phyloP scores from a whole-genome alignment of 2,888 invertebrate species.

The Phyllotreta striolata region DNA sequence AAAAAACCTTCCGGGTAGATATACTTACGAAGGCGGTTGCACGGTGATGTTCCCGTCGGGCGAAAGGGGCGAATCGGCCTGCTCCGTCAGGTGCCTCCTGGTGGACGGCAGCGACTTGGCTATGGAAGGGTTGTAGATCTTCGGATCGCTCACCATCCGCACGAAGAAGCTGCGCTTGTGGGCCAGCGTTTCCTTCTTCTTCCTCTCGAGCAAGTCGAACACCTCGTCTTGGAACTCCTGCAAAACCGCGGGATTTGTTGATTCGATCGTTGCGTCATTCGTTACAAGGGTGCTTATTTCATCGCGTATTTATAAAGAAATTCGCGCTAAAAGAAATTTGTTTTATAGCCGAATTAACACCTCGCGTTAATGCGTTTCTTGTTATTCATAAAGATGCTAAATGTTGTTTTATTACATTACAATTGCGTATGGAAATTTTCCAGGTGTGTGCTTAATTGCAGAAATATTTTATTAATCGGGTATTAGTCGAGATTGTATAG shows the following conservation, averaged over 20 bases:
- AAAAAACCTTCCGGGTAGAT: constrained; percentile 7
- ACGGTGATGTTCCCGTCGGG: constrained; percentile 61
- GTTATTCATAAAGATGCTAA: no score
- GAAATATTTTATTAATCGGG: no score
- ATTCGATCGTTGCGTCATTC: no score
- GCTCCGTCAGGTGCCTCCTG: constrained; percentile 65
- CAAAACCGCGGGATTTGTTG: constrained; percentile 12
- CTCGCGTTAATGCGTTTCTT: no score
- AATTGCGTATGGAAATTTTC: no score
- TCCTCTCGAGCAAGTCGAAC: constrained; percentile 76
- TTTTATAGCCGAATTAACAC: no score
- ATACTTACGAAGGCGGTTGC: constrained; percentile 60
- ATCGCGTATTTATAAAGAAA: no score
- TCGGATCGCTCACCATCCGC: constrained; percentile 97
- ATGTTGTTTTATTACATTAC: no score
- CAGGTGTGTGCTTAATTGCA: no score
- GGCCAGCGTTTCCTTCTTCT: constrained; percentile 81
- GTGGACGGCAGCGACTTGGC: constrained; percentile 75
- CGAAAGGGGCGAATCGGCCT: constrained; percentile 55
- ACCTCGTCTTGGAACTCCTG: constrained; percentile 74
- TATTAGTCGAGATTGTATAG: no score
- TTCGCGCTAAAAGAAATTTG: no score
- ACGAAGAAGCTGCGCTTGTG: constrained; percentile 96
- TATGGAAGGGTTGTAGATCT: constrained; percentile 93
- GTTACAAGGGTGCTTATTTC: no score